Conservation (phyloP, 2,797 vertebrate species). For the Microcaecilia unicolor region DNA sequence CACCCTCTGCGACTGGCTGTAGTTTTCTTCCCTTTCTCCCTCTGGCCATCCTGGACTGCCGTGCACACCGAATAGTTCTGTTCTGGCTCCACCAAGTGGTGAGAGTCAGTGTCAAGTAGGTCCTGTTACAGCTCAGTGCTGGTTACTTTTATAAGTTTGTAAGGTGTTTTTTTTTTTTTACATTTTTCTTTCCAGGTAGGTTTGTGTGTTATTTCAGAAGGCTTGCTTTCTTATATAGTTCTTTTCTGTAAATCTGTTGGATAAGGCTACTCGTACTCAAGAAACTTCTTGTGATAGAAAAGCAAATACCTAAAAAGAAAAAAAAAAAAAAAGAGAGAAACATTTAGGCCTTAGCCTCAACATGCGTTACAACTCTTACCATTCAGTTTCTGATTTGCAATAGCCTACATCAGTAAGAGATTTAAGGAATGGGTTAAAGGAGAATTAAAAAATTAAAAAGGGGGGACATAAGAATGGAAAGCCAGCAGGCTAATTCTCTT, state of each 20-base stretch:
- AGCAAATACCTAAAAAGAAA: conserved; percentile 81
- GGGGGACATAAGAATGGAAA: too few species aligned
- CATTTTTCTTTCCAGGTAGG: conserved; percentile 67
- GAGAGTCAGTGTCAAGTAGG: conserved; percentile 60
- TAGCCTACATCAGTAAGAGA: too few species aligned
- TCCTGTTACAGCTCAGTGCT: conserved; percentile 72
- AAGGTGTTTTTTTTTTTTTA: too few species aligned
- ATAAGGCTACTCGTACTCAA: conserved; percentile 85
- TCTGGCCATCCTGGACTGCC: conserved; percentile 32
- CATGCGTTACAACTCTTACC: fast-evolving
- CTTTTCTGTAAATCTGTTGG: conserved; percentile 38
- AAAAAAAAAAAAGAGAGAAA: background rate
- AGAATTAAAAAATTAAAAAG: too few species aligned
- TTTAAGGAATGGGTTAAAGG: too few species aligned
- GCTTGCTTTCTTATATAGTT: conserved; percentile 34
- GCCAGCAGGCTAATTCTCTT: too few species aligned
- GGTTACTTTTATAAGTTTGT: too few species aligned
- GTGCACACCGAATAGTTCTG: conserved; percentile 42
- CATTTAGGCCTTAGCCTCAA: background rate
- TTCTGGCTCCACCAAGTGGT: conserved; percentile 55
- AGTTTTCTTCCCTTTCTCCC: conserved; percentile 35
- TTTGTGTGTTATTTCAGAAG: conserved; percentile 62
- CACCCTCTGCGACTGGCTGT: conserved; percentile 37
- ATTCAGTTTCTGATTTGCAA: too few species aligned
- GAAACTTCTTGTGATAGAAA: conserved; percentile 98